These are phyloP conservation scores for Microcebus murinus DNA, from an alignment of 2,113 vertebrate species.

Conservation along the genomic window DNA sequence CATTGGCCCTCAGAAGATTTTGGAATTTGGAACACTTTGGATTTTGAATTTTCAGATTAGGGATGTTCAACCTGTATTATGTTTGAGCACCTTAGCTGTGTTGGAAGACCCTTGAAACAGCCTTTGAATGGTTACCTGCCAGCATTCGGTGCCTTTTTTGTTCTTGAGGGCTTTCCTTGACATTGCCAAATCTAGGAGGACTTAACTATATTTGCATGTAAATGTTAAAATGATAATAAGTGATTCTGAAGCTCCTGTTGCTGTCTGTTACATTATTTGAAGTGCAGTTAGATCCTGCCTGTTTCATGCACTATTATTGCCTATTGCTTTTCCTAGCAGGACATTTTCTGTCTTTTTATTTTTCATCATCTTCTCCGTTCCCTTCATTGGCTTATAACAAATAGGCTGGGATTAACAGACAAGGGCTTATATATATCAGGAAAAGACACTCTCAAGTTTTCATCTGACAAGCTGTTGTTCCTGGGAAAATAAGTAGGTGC, in stretches of 20 bases:
- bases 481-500: neutral
- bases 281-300: neutral
- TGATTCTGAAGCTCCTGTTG: neutral
- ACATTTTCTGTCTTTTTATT: neutral
- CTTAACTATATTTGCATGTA: neutral
- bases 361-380: conserved; percentile 8
- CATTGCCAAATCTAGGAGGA: neutral
- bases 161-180: neutral
- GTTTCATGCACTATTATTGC: neutral
- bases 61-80: neutral
- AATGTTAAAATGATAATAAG: neutral
- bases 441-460: neutral
- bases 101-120: neutral
- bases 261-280: neutral
- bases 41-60: neutral
- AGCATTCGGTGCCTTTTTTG: neutral
- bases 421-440: neutral
- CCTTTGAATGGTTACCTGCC: neutral
- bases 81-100: neutral
- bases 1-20: neutral
- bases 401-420: neutral
- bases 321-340: neutral
- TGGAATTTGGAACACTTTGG: neutral
- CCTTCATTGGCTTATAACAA: neutral
- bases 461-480: neutral